These are phyloP conservation scores for Chironomus tepperi DNA, from an alignment of 1,140 invertebrate genomes.

Conservation along the genomic window DNA sequence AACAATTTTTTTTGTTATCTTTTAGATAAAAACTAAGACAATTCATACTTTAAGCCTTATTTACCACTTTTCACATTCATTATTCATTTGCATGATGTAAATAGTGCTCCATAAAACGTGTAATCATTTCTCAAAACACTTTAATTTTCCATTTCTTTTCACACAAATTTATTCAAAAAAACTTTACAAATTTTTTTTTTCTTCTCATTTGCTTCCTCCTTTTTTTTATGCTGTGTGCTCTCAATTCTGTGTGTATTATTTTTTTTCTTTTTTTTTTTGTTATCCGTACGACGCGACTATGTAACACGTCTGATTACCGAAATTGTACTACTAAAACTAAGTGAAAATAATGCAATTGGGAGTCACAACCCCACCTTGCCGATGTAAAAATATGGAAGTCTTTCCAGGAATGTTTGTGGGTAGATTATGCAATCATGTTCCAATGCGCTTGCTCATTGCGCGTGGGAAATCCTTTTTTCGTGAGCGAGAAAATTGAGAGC, in stretches of 20 bases:
- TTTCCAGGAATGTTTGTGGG: constrained; percentile 11
- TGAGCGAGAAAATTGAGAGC: neutral
- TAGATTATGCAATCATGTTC: constrained; percentile 8
- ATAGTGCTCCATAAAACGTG: too few species aligned
- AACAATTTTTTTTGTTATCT: too few species aligned
- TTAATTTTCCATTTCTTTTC: too few species aligned
- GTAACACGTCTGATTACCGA: constrained; percentile 6
- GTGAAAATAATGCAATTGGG: constrained; percentile 12
- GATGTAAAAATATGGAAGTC: neutral
- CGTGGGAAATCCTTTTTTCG: neutral
- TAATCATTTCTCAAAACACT: too few species aligned
- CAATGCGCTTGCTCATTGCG: neutral
- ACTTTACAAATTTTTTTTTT: too few species aligned
- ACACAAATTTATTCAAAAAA: too few species aligned
- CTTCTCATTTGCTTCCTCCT: too few species aligned
- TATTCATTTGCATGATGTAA: too few species aligned
- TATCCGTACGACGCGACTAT: neutral
- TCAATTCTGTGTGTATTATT: neutral
- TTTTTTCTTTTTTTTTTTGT: neutral
- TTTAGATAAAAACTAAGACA: too few species aligned
- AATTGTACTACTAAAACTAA: constrained; percentile 14
- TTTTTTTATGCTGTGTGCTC: too few species aligned
- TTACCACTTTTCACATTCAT: too few species aligned
- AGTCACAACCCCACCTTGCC: neutral
- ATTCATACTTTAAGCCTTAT: too few species aligned